Percentiles rank a stretch among this genome's conserved stretches.
Evolutionary conservation across 2,113 vertebrate genomes (phyloP).

Genomic region (Tursiops truncatus): DNA sequence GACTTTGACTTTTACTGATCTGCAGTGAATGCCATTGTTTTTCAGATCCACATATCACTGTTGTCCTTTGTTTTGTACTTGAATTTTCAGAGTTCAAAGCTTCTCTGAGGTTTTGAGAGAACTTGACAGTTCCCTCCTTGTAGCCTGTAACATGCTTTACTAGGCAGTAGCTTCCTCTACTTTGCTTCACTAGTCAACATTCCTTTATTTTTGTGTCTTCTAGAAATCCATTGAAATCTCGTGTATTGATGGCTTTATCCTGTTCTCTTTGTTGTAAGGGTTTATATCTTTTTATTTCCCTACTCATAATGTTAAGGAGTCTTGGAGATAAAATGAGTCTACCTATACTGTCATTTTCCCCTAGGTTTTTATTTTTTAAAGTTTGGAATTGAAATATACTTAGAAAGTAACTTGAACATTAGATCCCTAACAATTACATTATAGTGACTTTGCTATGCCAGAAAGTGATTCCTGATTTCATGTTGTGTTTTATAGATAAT

Average conservation of each 20-base stretch:
- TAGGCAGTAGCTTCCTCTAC: neutral
- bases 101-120: conserved; percentile 9
- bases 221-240: neutral
- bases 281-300: neutral
- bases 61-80: neutral
- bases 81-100: neutral
- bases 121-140: neutral
- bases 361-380: conserved; percentile 1
- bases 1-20: neutral
- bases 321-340: neutral
- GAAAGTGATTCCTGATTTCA: neutral
- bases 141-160: neutral
- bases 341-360: neutral
- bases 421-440: neutral
- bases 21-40: neutral
- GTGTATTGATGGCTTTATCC: neutral
- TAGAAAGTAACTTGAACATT: conserved; percentile 8
- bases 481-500: neutral
- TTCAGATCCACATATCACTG: neutral
- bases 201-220: neutral
- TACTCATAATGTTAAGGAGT: neutral
- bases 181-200: neutral
- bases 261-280: neutral
- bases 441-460: neutral
- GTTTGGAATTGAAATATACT: neutral